Evolutionary conservation across 2,888 invertebrate species (phyloP).

Genomic region (Andrena marginata): DNA sequence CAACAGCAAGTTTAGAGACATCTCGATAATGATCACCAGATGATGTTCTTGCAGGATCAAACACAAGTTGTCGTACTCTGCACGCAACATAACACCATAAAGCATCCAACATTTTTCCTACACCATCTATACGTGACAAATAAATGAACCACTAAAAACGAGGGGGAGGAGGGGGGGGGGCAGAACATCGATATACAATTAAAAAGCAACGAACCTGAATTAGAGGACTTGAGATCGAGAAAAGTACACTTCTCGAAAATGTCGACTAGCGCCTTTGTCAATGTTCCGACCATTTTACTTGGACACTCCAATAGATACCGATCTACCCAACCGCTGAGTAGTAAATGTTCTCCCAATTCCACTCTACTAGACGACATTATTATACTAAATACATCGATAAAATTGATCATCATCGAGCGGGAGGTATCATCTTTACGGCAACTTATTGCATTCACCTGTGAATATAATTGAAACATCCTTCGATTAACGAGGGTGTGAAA

Average conservation of each 20-base stretch:
- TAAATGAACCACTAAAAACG: not conserved
- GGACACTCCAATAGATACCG: constrained; percentile 80
- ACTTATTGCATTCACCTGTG: constrained; percentile 79
- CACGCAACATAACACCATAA: constrained; percentile 81
- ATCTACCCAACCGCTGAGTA: constrained; percentile 83
- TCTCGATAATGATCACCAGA: constrained; percentile 74
- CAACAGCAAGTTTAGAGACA: constrained; percentile 79
- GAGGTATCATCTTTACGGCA: constrained; percentile 79
- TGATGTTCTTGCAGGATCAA: constrained; percentile 68
- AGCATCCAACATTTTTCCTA: constrained; percentile 75
- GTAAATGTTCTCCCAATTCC: constrained; percentile 74
- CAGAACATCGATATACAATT: not conserved
- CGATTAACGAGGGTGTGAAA: not conserved
- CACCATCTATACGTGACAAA: constrained; percentile 63
- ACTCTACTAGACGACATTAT: constrained; percentile 75
- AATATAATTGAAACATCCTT: constrained; percentile 15
- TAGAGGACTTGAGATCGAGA: constrained; percentile 46
- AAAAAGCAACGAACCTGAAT: constrained; percentile 65
- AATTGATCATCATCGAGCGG: constrained; percentile 79
- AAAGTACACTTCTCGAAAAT: constrained; percentile 77
- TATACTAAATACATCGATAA: constrained; percentile 77
- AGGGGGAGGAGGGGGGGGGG: not conserved
- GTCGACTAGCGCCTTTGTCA: constrained; percentile 74
- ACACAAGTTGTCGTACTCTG: constrained; percentile 79
- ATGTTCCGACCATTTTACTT: constrained; percentile 73